Evolutionary conservation across 2,888 invertebrate genomes (phyloP), one percentile per base, ranked within the genome.

Genomic region (Agrenia bidenticulata): DNA sequence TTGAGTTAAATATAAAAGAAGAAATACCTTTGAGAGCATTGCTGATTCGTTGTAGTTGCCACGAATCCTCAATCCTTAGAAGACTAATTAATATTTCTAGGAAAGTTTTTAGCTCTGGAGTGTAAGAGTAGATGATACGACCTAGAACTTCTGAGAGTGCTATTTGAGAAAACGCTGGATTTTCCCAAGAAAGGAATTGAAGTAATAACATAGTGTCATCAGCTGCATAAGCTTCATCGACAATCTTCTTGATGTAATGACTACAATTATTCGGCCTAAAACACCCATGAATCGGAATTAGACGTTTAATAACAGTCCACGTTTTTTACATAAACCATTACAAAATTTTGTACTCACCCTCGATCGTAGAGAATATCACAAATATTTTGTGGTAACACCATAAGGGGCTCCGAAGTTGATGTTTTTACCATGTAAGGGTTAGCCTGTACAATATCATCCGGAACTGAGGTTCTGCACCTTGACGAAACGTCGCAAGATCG

Each of bases 161-260:
- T 19, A 87, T 86, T 70, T 92, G 88, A 32, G 95, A 95, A 82
- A 96, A 93, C 75, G 89, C 89, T 24, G 94, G 93, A 82, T 97
- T 95, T 81, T 97, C 97, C 96, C 96, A 97, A 78, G 93, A 92
- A 80, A 94, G 88, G 81, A 92, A 97, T 83, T 95, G 92, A 41
- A 97, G 82, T 67, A 97, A 82, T 79, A 92, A 89, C 51, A 93
- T 85, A 2, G 92, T 91, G 74, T 97, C 96, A 73, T 97, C 96
- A 56, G 92, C 90, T 50, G 89, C 88, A 80, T 92, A 93, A 53
- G 92, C 90, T 79, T 97, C 96, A 81, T 96, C 96, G 17, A 96
- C 92, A 50, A 97, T 83, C 81, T 96, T 96, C 80, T 97, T 97
- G 78, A 96, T 89, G 79, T 93, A 94, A 75, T 89, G 89, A 76